Base-by-base conservation (phyloP, 1,140 invertebrate genomes). In the Drosophila kohkoa region DNA sequence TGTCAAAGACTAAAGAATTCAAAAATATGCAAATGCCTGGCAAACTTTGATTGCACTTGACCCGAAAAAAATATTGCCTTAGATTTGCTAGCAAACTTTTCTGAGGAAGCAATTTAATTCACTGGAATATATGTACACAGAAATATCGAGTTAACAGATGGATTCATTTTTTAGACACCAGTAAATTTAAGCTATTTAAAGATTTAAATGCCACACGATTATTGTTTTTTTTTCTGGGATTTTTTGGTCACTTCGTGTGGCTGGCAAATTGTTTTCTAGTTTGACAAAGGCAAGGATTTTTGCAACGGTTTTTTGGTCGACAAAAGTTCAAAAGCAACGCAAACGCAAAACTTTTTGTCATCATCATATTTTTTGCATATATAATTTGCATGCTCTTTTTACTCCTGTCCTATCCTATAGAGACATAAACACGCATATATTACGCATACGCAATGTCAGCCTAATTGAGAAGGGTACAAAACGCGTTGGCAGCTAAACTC, bases 391-490 rank as follows among this genome's bases (percentile, higher is more conserved):
- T 60, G 16, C 28, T 38, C 28, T 5, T 13, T 69, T 51, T 43
- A 41, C 45, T 54, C 60, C 69, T 70, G 81, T 72, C 75, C 71
- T 32, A 46, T 60, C 25, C 75, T 32, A 57, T 20, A 43, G 13
- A 66, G 16, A 52, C 43, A 35, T 10, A 65, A 8, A 49, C 70
- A 71, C 58, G 63, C 78, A 68, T 72, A 89, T 52, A 52, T 89
- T 74, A 81, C 71, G 81, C 75, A 85, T 89, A 85, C 85, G 85
- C 85, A 82, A 67, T 76, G 85, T 89, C 85, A 85, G 81, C 83
- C 75, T 81, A 89, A 89, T 89, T 89, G 85, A 89, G 81, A 89
- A 89, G 85, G 85, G 85, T 89, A 81, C 43, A 76, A 69, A 83
- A 68, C 82, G 81, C 73, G 81, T 63, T 77, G 68, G 71, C 76